These are phyloP conservation scores for Pelecanus crispus DNA, from an alignment of 2,113 vertebrate species.

Conservation along the genomic window DNA sequence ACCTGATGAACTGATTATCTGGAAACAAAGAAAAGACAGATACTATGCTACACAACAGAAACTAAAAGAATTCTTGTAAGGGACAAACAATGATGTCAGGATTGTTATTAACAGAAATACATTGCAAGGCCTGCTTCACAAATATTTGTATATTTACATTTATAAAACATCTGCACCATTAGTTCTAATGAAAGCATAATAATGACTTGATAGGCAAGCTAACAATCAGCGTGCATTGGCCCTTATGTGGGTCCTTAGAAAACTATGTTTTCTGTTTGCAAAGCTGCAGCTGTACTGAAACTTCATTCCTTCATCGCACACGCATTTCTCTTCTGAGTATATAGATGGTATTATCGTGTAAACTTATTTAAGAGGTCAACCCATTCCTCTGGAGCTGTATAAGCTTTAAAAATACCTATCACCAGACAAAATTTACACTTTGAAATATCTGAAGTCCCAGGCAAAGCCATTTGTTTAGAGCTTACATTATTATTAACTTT, in stretches of 20 bases:
- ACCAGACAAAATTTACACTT: neutral
- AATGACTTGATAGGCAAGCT: neutral
- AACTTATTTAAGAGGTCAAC: neutral
- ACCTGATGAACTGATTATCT: neutral
- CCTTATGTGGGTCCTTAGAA: neutral
- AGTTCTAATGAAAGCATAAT: neutral
- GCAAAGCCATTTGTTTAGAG: neutral
- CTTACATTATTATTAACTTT: neutral
- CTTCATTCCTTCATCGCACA: neutral
- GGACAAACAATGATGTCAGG: slow-evolving; percentile 3
- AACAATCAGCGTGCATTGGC: neutral
- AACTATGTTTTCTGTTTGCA: neutral
- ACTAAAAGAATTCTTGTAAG: neutral
- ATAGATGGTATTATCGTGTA: neutral
- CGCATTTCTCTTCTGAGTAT: neutral
- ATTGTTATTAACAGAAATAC: neutral
- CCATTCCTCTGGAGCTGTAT: neutral
- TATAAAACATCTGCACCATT: neutral
- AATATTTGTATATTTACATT: slow-evolving; percentile 10
- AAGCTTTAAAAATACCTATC: neutral
- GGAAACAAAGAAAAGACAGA: neutral
- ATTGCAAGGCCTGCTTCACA: neutral
- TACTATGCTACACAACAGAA: neutral
- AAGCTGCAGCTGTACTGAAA: neutral
- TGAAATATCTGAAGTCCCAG: neutral